These are phyloP conservation scores for Antheraea yamamai DNA, from an alignment of 2,888 invertebrate genomes.

Conservation along the genomic window DNA sequence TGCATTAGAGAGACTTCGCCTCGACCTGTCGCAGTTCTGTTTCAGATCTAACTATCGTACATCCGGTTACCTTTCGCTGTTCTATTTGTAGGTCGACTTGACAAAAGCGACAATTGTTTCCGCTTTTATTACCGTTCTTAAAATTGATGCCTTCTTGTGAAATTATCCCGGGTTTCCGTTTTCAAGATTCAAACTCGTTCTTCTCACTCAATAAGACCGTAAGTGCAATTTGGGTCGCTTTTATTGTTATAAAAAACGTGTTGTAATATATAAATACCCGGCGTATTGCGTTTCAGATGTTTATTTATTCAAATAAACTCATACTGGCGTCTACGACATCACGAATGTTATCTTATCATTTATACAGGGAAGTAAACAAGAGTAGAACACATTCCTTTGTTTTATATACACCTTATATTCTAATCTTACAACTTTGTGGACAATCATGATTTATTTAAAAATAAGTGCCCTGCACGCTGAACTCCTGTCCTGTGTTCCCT, in stretches of 20 bases:
- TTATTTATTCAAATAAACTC: conserved; percentile 10
- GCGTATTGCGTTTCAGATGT: conserved; percentile 4
- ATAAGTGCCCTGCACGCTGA: not conserved
- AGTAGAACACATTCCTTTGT: conserved; percentile 23
- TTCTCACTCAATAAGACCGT: not conserved
- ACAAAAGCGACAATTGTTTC: not conserved
- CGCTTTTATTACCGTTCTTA: not conserved
- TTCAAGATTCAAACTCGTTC: not conserved
- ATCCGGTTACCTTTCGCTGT: not conserved
- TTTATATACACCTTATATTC: conserved; percentile 14
- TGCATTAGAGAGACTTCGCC: not conserved
- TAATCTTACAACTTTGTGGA: not conserved
- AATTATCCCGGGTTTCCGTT: not conserved
- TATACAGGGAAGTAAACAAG: conserved; percentile 19
- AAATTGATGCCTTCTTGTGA: not conserved
- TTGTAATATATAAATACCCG: not conserved
- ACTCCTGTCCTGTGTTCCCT: not conserved
- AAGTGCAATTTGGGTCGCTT: not conserved
- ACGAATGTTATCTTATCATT: conserved; percentile 18
- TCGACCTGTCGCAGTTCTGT: not conserved
- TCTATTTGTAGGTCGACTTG: not conserved
- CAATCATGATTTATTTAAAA: not conserved
- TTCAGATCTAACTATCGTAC: not conserved
- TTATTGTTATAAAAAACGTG: not conserved
- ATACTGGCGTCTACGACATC: conserved; percentile 14